These are phyloP conservation scores for Pimpla rufipes DNA, from an alignment of 2,888 invertebrate genomes.

Conservation along the genomic window DNA sequence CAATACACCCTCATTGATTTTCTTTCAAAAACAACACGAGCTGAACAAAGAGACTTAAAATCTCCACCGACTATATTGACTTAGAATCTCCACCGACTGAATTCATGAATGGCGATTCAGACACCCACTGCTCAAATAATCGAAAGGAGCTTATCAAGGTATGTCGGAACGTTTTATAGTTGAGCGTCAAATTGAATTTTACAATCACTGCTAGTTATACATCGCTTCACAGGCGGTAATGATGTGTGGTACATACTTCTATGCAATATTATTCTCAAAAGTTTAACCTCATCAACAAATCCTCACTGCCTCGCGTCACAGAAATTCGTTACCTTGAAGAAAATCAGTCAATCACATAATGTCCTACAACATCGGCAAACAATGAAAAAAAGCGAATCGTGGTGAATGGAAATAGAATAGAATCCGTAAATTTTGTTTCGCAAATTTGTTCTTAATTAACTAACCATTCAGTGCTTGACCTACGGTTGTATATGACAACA, in stretches of 20 bases:
- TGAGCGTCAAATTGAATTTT: constrained; percentile 1
- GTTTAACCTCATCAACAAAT: neutral
- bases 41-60: neutral
- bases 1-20: neutral
- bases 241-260: neutral
- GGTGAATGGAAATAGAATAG: neutral
- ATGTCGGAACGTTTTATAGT: constrained; percentile 1
- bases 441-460: neutral
- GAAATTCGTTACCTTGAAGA: neutral
- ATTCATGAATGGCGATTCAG: neutral
- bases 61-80: too few species aligned
- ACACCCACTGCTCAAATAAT: neutral
- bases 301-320: neutral
- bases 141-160: neutral
- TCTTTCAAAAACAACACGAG: neutral
- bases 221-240: neutral
- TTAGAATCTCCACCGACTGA: too few species aligned
- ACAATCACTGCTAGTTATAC: neutral
- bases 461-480: neutral
- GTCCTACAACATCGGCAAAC: constrained; percentile 1
- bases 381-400: neutral
- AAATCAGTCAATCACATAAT: neutral
- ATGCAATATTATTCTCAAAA: neutral
- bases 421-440: neutral
- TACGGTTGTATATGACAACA: neutral